Evolutionary conservation across 1,140 invertebrate genomes (phyloP).

Genomic region (Sesamia nonagrioides): DNA sequence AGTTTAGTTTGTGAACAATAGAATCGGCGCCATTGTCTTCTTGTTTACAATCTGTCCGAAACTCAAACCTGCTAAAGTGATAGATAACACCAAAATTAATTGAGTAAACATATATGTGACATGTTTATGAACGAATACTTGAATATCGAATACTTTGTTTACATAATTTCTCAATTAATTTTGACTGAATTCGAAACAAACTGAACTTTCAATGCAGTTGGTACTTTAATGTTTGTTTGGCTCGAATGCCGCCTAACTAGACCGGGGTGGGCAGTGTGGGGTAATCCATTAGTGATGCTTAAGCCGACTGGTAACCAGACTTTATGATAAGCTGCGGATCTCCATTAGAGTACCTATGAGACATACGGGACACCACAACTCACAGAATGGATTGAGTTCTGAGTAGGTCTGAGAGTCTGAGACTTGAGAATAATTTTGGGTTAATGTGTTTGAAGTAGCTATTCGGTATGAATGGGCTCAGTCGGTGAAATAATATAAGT

Average conservation of each 20-base stretch:
- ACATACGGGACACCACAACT: neutral
- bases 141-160: too few relatives aligned
- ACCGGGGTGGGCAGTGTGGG: neutral
- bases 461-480: too few relatives aligned
- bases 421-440: neutral
- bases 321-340: conserved; percentile 26
- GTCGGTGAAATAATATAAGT: too few relatives aligned
- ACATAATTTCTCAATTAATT: neutral
- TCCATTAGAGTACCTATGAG: conserved; percentile 19
- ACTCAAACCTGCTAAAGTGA: too few relatives aligned
- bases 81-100: too few relatives aligned
- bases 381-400: neutral
- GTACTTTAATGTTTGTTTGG: neutral
- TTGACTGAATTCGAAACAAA: neutral
- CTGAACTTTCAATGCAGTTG: neutral
- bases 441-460: too few relatives aligned
- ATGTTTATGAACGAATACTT: too few relatives aligned
- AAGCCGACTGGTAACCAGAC: conserved; percentile 14
- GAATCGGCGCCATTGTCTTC: too few relatives aligned
- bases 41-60: too few relatives aligned
- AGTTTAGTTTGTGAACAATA: too few relatives aligned
- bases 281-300: conserved; percentile 28
- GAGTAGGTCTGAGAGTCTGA: neutral
- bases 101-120: too few relatives aligned
- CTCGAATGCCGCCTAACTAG: neutral